These are phyloP conservation scores for Papilio protenor DNA, from an alignment of 2,888 invertebrate genomes.

Conservation along the genomic window DNA sequence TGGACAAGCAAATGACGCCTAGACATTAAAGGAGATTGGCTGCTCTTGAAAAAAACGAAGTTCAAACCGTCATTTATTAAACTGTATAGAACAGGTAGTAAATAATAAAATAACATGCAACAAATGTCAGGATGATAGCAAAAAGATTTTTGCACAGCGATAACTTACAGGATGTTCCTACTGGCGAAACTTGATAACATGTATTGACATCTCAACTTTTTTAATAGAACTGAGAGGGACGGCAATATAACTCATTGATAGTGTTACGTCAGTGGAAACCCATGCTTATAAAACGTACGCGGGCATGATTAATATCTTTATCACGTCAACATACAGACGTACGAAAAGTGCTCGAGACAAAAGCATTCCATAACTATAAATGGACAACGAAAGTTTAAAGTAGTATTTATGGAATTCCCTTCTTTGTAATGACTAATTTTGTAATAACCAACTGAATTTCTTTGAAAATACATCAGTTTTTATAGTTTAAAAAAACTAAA, in stretches of 20 bases:
- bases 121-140: not conserved
- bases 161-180: too few relatives aligned
- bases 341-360: not conserved
- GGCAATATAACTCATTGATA: too few relatives aligned
- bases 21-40: too few relatives aligned
- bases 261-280: not conserved
- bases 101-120: not conserved
- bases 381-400: not conserved
- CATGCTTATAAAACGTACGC: not conserved
- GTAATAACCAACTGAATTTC: not conserved
- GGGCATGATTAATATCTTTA: not conserved
- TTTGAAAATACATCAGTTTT: too few relatives aligned
- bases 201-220: not conserved
- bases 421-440: not conserved
- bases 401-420: not conserved
- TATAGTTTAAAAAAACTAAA: too few relatives aligned
- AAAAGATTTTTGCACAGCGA: not conserved
- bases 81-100: too few relatives aligned
- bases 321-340: constrained; percentile 2
- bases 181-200: too few relatives aligned
- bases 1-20: too few relatives aligned
- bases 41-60: too few relatives aligned
- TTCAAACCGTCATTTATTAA: too few relatives aligned
- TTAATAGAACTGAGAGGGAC: not conserved
- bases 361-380: not conserved